Evolutionary conservation across 2,888 invertebrate genomes (phyloP).

Genomic region (Epistrophe eligans): DNA sequence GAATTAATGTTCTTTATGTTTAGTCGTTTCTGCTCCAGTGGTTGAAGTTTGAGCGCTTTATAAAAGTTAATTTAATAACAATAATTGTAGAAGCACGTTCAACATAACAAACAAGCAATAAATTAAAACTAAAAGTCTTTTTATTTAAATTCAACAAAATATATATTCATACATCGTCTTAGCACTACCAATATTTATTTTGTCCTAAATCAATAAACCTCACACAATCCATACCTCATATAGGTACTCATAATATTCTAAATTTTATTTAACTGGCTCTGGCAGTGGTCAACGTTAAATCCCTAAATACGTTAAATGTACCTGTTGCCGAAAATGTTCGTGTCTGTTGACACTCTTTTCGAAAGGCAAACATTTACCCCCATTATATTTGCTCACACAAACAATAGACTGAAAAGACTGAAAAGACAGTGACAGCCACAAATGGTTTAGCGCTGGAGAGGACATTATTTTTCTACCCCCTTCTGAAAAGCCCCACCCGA

Average conservation of each 20-base stretch:
- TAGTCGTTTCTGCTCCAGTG: too few relatives aligned
- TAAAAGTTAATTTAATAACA: too few relatives aligned
- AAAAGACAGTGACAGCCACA: slow-evolving; percentile 62
- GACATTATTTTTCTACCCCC: slow-evolving; percentile 31
- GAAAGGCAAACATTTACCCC: slow-evolving; percentile 58
- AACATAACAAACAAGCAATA: not conserved
- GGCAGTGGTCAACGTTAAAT: slow-evolving; percentile 18
- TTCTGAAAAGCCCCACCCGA: not conserved
- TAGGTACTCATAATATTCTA: not conserved
- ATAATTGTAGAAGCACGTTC: not conserved
- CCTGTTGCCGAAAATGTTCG: slow-evolving; percentile 62
- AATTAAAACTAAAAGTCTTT: not conserved
- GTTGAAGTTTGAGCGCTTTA: too few relatives aligned
- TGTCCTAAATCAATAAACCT: slow-evolving; percentile 18
- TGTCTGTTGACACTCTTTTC: slow-evolving; percentile 59
- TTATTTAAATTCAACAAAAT: not conserved
- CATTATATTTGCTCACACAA: slow-evolving; percentile 54
- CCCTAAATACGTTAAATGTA: slow-evolving; percentile 25
- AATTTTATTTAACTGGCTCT: not conserved
- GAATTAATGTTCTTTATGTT: too few relatives aligned
- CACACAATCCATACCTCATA: not conserved
- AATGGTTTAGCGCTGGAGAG: slow-evolving; percentile 54
- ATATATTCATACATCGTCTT: not conserved
- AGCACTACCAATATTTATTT: slow-evolving; percentile 1
- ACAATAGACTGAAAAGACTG: slow-evolving; percentile 53